Percentiles rank a stretch among this genome's conserved stretches.
Conservation (phyloP, 1,140 invertebrate species). For the Hermetia illucens region DNA sequence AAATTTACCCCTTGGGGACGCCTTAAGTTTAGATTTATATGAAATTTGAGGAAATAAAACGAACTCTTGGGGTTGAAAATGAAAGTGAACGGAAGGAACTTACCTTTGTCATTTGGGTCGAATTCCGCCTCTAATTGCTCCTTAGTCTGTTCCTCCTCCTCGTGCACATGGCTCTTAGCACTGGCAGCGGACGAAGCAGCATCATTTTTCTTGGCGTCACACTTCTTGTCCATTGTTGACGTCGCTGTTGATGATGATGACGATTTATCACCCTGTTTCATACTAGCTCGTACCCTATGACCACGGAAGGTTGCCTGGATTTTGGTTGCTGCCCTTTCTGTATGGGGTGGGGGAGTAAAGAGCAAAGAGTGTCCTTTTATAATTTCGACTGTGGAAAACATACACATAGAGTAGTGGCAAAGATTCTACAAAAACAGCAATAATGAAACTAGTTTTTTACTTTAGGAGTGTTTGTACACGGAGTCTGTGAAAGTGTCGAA, state of each 20-base stretch:
- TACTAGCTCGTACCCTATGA: slow-evolving; percentile 48
- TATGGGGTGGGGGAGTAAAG: no score
- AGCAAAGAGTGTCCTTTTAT: no score
- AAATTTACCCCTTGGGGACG: no score
- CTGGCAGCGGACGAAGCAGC: slow-evolving; percentile 11
- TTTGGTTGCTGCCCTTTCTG: slow-evolving; percentile 47
- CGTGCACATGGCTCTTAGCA: slow-evolving; percentile 13
- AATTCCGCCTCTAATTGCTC: slow-evolving; percentile 63
- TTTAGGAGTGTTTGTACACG: no score
- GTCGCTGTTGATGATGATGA: not conserved
- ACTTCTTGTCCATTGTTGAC: not conserved
- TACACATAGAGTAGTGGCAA: no score
- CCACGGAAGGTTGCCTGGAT: slow-evolving; percentile 58
- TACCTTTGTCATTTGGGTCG: slow-evolving; percentile 61
- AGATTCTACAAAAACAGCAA: no score
- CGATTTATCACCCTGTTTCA: slow-evolving; percentile 34
- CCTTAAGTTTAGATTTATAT: no score
- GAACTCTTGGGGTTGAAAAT: no score
- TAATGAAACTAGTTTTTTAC: no score
- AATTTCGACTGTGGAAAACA: no score
- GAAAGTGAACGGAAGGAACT: slow-evolving; percentile 9
- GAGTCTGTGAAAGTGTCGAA: no score
- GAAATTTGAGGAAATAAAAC: no score
- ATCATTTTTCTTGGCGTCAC: slow-evolving; percentile 7
- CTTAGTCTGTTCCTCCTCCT: slow-evolving; percentile 43